phyloP scores from a whole-genome alignment of 2,888 invertebrate genomes.

The Abscondita cerata region DNA sequence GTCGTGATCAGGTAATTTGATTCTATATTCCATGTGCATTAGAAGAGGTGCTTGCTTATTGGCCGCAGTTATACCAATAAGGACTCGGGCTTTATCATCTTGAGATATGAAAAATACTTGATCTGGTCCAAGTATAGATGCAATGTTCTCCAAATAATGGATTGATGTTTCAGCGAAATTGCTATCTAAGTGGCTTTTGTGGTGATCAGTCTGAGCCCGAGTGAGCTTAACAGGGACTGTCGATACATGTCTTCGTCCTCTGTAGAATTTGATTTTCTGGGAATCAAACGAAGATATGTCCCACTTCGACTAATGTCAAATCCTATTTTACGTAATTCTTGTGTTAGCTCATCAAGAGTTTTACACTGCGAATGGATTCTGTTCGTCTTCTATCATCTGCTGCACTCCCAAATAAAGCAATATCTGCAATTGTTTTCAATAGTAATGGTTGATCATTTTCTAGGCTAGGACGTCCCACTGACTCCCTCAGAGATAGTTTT shows the following conservation, averaged over 20 bases:
- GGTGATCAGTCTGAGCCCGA: background rate
- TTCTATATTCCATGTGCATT: constrained; percentile 30
- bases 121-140: background rate
- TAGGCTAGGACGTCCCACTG: background rate
- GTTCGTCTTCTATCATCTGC: background rate
- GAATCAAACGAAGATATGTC: background rate
- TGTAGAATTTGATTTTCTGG: background rate
- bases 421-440: background rate
- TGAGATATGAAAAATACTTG: background rate
- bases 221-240: background rate
- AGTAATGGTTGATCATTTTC: background rate
- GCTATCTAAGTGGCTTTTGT: background rate
- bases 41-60: constrained; percentile 31
- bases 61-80: constrained; percentile 48
- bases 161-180: background rate
- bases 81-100: constrained; percentile 40
- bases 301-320: background rate
- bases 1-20: constrained; percentile 21
- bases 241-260: background rate
- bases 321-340: background rate
- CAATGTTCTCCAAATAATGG: background rate
- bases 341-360: background rate
- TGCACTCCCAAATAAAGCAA: background rate
- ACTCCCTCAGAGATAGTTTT: background rate
- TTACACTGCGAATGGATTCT: background rate